A percentile compares a stretch with the other conserved stretches of the same genome.
These are phyloP conservation scores for Aptenodytes forsteri DNA, from an alignment of 2,113 vertebrate species.

Conservation along the genomic window DNA sequence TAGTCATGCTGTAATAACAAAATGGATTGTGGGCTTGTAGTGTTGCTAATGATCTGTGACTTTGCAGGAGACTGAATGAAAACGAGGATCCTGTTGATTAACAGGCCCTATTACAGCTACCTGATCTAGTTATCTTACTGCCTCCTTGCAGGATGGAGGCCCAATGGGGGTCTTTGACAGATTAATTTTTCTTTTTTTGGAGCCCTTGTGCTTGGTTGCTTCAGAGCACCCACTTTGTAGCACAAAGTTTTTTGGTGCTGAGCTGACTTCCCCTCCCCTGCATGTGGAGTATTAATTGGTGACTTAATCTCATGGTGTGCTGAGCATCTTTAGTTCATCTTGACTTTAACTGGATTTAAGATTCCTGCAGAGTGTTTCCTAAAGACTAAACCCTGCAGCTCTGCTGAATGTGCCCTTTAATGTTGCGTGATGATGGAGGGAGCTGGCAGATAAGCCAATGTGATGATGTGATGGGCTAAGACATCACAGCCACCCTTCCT, in stretches of 20 bases:
- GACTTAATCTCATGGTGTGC: neutral
- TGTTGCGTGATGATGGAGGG: neutral
- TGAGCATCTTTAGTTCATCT: neutral
- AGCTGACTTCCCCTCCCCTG: neutral
- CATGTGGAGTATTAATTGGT: neutral
- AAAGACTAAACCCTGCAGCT: neutral
- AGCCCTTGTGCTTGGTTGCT: neutral
- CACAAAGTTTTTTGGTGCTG: neutral
- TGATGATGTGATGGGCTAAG: neutral
- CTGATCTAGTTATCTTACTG: neutral
- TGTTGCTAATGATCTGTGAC: neutral
- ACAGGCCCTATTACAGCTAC: neutral
- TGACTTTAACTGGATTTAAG: neutral
- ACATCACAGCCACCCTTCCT: neutral
- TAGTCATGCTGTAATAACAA: conserved; percentile 11
- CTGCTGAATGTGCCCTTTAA: neutral
- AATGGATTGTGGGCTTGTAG: neutral
- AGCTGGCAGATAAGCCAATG: neutral
- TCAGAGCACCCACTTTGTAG: neutral
- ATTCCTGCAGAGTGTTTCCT: neutral
- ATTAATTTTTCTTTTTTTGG: neutral
- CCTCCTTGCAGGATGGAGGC: neutral
- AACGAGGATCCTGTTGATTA: neutral
- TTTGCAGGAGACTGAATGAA: neutral
- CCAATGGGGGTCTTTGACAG: neutral